Evolutionary conservation across 2,113 vertebrate species (phyloP).

Genomic region (Plectropomus leopardus): DNA sequence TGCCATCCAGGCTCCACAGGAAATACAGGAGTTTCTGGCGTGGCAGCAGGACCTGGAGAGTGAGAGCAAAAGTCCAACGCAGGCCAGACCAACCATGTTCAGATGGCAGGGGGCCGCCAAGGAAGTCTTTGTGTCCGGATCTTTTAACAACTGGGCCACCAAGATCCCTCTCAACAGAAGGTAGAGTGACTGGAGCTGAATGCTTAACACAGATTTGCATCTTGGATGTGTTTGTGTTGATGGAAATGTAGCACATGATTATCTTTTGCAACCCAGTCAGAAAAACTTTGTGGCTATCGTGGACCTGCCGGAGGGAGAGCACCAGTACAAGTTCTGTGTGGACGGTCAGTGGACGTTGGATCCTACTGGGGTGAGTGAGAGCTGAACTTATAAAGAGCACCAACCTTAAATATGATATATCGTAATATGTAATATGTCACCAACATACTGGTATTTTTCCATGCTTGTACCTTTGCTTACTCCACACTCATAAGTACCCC

Average conservation of each 20-base stretch:
- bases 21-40: constrained; percentile 94
- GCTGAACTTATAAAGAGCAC: neutral
- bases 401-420: neutral
- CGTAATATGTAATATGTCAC: neutral
- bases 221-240: neutral
- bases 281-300: constrained; percentile 97
- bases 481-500: neutral
- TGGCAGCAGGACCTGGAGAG: constrained; percentile 96
- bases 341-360: constrained; percentile 98
- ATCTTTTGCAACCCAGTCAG: constrained; percentile 84
- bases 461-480: no score
- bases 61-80: constrained; percentile 86
- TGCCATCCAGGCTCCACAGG: constrained; percentile 83
- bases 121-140: constrained; percentile 95
- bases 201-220: neutral
- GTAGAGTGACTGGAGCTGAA: constrained; percentile 71
- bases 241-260: neutral
- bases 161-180: constrained; percentile 97
- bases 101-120: constrained; percentile 93
- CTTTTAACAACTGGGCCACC: constrained; percentile 97
- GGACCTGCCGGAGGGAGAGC: constrained; percentile 97
- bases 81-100: constrained; percentile 94
- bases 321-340: constrained; percentile 98
- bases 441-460: neutral
- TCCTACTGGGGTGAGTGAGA: constrained; percentile 89